Evolutionary conservation across 2,888 invertebrate species (phyloP), one percentile per base, ranked within the genome.

Genomic region (Eugnorisma glareosa): DNA sequence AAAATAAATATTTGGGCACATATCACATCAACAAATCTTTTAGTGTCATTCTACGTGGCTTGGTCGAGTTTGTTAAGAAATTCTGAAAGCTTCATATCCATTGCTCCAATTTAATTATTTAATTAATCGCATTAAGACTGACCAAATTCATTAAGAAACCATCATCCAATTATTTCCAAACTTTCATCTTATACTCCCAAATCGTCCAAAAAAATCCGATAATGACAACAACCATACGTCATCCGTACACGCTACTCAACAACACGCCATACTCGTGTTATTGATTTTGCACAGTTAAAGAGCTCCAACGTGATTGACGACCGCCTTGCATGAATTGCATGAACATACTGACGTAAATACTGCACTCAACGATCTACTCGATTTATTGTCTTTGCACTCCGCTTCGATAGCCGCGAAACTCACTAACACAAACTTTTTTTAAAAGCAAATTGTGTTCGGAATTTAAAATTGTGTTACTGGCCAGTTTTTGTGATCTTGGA

Each of bases 391-490:
- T 84, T 72, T 82, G 83, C 83, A 83, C 74, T 83, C 48, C 83
- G 83, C 83, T 84, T 86, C 86, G 83, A 83, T 84, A 75, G 73
- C 74, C 83, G 86, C 83, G 83, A 86, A 86, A 85, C 85, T 75
- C 75, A 77, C 77, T 31, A 83, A 83, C 63, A 81, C 64, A 63
- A 43, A 40, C 64, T 72, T 75, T 75, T 81, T 85, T 85, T 84
- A 63, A 59, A 81, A 83, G 71, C 54, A 75, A 75, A 85, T 68
- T 61, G 78, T 83, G 86, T 74, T 83, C 71, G 86, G 83, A 77
- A 83, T 83, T 83, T 85, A 72, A 85, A 67, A 73, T 77, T 73
- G 83, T 86, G 45, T 77, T 77, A 64, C 72, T 69, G 37, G 57
- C 73, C 54, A 70, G 59, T 86, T 83, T 86, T 82, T 83, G n/a